Percentiles rank a stretch among this genome's conserved stretches.
phyloP scores from a whole-genome alignment of 2,797 vertebrate genomes.

The Podargus strigoides region DNA sequence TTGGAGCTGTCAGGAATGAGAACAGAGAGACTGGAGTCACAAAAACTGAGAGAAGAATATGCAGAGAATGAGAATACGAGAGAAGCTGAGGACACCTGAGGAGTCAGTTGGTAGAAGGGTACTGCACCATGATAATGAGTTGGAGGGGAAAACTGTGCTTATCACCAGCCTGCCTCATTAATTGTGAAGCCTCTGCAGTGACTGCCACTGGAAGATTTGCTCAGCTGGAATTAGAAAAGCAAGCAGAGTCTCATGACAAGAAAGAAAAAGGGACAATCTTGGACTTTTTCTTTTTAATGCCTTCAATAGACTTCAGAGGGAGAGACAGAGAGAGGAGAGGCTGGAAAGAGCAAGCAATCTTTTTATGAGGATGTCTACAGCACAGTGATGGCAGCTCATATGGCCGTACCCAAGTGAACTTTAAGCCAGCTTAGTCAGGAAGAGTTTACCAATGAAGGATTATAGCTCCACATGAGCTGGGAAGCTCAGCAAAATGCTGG shows the following conservation, averaged over 20 bases:
- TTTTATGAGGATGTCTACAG: background rate
- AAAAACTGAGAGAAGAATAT: background rate
- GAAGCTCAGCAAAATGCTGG: background rate
- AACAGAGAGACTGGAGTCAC: background rate
- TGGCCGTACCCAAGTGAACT: rapidly evolving
- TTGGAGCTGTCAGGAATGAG: background rate
- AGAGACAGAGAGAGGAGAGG: background rate
- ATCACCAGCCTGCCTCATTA: background rate
- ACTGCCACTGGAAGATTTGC: background rate
- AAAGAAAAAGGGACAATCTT: background rate
- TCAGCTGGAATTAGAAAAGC: background rate
- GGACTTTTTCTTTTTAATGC: background rate
- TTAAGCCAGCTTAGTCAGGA: background rate
- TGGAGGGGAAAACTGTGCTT: background rate
- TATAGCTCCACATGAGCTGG: background rate
- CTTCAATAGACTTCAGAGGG: background rate
- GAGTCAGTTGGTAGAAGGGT: background rate
- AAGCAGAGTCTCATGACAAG: background rate
- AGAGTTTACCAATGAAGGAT: background rate
- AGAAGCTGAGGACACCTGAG: background rate
- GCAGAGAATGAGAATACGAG: background rate
- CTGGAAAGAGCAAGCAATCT: background rate
- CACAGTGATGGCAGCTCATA: background rate
- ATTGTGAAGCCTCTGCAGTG: background rate
- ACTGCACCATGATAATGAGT: background rate